These are phyloP conservation scores for Eubasilissa splendida DNA, from an alignment of 2,888 invertebrate genomes.

Conservation along the genomic window DNA sequence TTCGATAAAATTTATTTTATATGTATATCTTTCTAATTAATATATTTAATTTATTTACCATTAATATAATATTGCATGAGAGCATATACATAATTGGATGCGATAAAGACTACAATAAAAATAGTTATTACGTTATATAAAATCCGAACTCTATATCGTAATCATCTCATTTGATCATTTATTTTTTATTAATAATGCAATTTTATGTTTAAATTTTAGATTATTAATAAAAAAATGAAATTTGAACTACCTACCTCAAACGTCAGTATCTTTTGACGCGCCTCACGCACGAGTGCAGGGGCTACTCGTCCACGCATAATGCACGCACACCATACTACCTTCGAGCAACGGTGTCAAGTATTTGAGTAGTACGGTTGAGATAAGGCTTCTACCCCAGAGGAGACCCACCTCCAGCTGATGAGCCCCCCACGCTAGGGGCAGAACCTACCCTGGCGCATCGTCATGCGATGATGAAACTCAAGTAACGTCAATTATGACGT, in stretches of 20 bases:
- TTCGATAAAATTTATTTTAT: too few relatives aligned
- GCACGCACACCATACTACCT: constrained; percentile 45
- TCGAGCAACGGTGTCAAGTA: constrained; percentile 55
- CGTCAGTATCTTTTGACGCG: background rate
- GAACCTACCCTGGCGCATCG: constrained; percentile 9
- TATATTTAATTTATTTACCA: too few relatives aligned
- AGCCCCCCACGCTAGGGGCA: constrained; percentile 16
- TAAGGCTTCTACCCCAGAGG: constrained; percentile 46
- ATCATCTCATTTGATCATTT: too few relatives aligned
- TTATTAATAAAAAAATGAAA: background rate
- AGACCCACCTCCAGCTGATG: background rate
- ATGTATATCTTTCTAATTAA: too few relatives aligned
- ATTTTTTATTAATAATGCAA: background rate
- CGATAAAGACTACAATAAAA: too few relatives aligned
- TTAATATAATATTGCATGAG: too few relatives aligned
- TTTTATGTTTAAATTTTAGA: background rate
- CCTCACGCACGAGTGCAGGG: constrained; percentile 12
- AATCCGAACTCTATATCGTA: too few relatives aligned
- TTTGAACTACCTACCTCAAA: background rate
- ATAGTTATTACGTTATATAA: too few relatives aligned
- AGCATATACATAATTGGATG: too few relatives aligned
- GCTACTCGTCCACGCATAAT: constrained; percentile 48
- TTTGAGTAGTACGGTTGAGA: constrained; percentile 56
- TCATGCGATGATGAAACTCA: constrained; percentile 23
- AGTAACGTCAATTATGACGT: constrained; percentile 28